A percentile compares a stretch with the other conserved stretches of the same genome.
These are phyloP conservation scores for Hypomesus transpacificus DNA, from an alignment of 2,113 vertebrate genomes.

Conservation along the genomic window DNA sequence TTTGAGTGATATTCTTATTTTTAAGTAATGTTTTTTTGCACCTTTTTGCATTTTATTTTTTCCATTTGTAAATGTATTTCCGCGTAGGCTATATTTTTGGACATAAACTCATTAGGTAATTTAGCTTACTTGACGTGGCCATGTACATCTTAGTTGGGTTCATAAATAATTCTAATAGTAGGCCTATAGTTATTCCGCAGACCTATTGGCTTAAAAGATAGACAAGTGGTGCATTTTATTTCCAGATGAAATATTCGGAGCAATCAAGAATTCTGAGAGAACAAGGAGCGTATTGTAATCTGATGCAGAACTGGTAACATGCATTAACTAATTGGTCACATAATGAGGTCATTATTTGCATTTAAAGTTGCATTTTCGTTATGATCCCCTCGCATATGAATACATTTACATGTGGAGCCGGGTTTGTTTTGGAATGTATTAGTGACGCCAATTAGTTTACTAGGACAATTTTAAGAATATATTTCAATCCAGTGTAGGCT, in stretches of 20 bases:
- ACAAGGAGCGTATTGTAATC: slow-evolving; percentile 64
- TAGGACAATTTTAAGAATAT: slow-evolving; percentile 65
- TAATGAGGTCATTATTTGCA: slow-evolving; percentile 73
- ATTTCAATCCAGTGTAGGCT: slow-evolving; percentile 13
- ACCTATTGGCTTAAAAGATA: too few species aligned
- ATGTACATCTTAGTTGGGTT: too few species aligned
- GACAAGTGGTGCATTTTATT: neutral
- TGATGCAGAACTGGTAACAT: slow-evolving; percentile 41
- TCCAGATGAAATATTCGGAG: neutral
- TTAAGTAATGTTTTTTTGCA: too few species aligned
- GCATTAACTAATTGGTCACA: slow-evolving; percentile 65
- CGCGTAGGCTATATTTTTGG: too few species aligned
- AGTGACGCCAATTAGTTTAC: slow-evolving; percentile 79
- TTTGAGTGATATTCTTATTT: too few species aligned
- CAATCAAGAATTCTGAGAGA: slow-evolving; percentile 43
- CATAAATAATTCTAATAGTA: too few species aligned
- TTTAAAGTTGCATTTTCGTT: slow-evolving; percentile 71
- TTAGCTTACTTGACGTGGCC: too few species aligned
- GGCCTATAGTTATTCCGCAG: too few species aligned
- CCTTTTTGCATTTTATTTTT: too few species aligned
- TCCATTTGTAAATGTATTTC: too few species aligned
- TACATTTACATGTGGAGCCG: slow-evolving; percentile 63
- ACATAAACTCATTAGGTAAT: too few species aligned
- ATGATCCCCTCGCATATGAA: slow-evolving; percentile 70
- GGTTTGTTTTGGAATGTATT: slow-evolving; percentile 72